Evolutionary conservation across 2,888 invertebrate genomes (phyloP).

Genomic region (Drosophila maculinotata): DNA sequence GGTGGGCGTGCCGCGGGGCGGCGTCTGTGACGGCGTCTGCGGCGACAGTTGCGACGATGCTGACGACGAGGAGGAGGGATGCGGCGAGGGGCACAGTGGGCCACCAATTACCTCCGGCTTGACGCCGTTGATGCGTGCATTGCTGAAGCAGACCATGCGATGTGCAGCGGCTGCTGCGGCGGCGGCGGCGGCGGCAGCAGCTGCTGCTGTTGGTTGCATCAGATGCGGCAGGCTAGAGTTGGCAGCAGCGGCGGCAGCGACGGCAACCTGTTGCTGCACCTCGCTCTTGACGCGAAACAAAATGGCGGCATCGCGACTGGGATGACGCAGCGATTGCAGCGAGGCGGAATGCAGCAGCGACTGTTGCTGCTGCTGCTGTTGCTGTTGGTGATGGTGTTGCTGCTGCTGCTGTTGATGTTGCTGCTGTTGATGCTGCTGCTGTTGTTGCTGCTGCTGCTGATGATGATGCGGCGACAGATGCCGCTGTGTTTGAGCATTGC

Average conservation of each 20-base stretch:
- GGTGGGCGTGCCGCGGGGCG: slow-evolving; percentile 90
- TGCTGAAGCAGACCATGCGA: slow-evolving; percentile 87
- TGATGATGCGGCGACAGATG: slow-evolving; percentile 72
- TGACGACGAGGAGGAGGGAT: slow-evolving; percentile 83
- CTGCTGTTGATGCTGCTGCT: slow-evolving; percentile 65
- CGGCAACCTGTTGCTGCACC: slow-evolving; percentile 82
- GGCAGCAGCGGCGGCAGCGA: slow-evolving; percentile 70
- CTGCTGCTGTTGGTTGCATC: slow-evolving; percentile 82
- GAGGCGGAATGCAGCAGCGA: slow-evolving; percentile 85
- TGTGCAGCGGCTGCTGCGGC: slow-evolving; percentile 83
- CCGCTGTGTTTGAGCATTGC: slow-evolving; percentile 57
- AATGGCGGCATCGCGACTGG: slow-evolving; percentile 85
- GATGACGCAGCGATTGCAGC: slow-evolving; percentile 85
- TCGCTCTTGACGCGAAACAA: slow-evolving; percentile 85
- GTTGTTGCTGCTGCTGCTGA: slow-evolving; percentile 59
- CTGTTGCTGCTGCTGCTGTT: slow-evolving; percentile 76
- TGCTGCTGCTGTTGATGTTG: slow-evolving; percentile 75
- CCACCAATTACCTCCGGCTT: slow-evolving; percentile 93
- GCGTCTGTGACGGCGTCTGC: slow-evolving; percentile 85
- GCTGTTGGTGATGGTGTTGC: slow-evolving; percentile 76
- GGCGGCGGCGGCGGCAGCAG: slow-evolving; percentile 81
- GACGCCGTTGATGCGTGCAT: slow-evolving; percentile 91
- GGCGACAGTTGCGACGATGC: slow-evolving; percentile 83
- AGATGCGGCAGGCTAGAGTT: slow-evolving; percentile 77
- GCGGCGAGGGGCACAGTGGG: slow-evolving; percentile 84